A percentile compares a stretch with the other conserved stretches of the same genome.
phyloP scores from a whole-genome alignment of 30 jellyfish, hydroid and myxozoan genomes.

The Hydractinia symbiolongicarpus region DNA sequence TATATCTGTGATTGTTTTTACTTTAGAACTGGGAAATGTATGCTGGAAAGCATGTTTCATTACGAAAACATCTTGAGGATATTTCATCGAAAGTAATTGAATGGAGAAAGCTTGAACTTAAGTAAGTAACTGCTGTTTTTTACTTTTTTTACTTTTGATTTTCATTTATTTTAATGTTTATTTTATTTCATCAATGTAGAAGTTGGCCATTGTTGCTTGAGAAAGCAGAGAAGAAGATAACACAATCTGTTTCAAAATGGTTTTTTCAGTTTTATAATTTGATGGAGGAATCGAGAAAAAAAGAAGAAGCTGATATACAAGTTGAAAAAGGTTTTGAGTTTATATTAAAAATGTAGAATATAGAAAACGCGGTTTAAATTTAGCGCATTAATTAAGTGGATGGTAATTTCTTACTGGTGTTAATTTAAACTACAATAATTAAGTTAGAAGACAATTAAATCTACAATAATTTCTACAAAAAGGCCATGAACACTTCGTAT shows the following conservation, averaged over 20 bases:
- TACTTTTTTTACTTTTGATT: not conserved
- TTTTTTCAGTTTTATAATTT: slow-evolving; percentile 30
- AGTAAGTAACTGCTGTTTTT: slow-evolving; percentile 34
- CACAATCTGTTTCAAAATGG: slow-evolving; percentile 25
- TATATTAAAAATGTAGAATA: no score
- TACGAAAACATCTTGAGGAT: slow-evolving; percentile 38
- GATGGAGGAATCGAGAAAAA: not conserved
- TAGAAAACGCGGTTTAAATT: no score
- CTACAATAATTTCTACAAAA: no score
- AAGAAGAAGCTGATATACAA: not conserved
- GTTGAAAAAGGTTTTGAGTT: not conserved
- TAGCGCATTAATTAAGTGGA: no score
- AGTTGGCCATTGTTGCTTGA: slow-evolving; percentile 43
- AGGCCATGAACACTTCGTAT: no score
- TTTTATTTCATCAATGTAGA: slow-evolving; percentile 2
- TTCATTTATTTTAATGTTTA: not conserved
- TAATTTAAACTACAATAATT: no score
- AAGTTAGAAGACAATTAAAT: no score
- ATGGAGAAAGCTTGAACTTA: slow-evolving; percentile 83
- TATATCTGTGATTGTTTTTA: not conserved
- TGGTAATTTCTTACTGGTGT: no score
- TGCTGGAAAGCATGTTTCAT: slow-evolving; percentile 72
- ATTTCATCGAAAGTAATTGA: slow-evolving; percentile 56
- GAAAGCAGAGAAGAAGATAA: slow-evolving; percentile 7
- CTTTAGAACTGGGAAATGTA: slow-evolving; percentile 90